Percentiles rank a stretch among this genome's conserved stretches.
Evolutionary conservation across 2,113 vertebrate species (phyloP).

Genomic region (Turdus rufiventris): DNA sequence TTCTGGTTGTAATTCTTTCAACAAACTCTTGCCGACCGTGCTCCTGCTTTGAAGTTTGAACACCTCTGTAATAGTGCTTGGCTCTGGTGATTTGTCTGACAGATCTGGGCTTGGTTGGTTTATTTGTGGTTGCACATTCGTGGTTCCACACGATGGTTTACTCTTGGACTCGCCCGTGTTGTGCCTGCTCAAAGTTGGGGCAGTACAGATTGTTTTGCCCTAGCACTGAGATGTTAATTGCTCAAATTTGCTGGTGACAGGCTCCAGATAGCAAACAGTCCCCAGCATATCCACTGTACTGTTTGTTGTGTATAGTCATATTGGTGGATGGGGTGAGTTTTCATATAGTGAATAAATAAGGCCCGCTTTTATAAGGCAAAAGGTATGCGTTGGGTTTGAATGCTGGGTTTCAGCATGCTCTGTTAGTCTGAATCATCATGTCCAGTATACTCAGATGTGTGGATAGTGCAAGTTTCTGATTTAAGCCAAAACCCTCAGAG

Average conservation of each 20-base stretch:
- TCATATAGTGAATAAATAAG: not conserved
- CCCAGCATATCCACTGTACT: not conserved
- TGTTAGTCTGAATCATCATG: not conserved
- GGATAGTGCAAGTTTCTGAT: not conserved
- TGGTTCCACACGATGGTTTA: not conserved
- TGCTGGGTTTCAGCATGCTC: not conserved
- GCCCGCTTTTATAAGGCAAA: not conserved
- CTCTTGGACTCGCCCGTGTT: not conserved
- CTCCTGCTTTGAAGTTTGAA: constrained; percentile 29
- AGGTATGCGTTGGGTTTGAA: not conserved
- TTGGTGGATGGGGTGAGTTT: not conserved
- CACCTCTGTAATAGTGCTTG: not conserved
- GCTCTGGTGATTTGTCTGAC: constrained; percentile 6
- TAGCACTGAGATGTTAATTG: not conserved
- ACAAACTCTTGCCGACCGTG: constrained; percentile 13
- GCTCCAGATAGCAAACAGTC: not conserved
- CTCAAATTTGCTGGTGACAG: not conserved
- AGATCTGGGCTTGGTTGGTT: not conserved
- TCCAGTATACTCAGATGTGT: not conserved
- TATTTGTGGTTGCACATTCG: not conserved
- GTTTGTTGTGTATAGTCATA: not conserved
- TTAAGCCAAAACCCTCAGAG: not conserved
- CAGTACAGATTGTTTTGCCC: not conserved
- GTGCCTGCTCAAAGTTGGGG: not conserved
- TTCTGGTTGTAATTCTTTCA: constrained; percentile 62